These are phyloP conservation scores for Tachypleus tridentatus DNA, from an alignment of 1,140 invertebrate genomes.

Conservation along the genomic window DNA sequence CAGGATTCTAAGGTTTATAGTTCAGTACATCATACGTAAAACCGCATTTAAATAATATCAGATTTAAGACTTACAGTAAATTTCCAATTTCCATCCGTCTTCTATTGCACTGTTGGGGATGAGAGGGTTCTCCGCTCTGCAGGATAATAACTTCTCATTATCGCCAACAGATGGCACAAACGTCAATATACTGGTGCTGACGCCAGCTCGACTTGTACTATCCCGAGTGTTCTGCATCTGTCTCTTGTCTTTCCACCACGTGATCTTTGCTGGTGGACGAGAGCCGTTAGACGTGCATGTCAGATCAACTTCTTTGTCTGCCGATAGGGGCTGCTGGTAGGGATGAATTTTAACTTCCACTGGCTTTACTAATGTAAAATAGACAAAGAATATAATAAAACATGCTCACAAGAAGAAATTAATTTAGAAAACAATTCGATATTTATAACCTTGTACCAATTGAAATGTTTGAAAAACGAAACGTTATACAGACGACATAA, in stretches of 20 bases:
- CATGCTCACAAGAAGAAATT: no score
- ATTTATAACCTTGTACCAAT: no score
- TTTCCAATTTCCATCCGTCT: conserved; percentile 71
- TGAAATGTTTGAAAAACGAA: no score
- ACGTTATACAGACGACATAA: no score
- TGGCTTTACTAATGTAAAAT: conserved; percentile 55
- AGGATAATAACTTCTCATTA: conserved; percentile 65
- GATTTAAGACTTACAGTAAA: conserved; percentile 58
- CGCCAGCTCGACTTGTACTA: conserved; percentile 35
- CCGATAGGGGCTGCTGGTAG: conserved; percentile 64
- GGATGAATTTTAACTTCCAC: conserved; percentile 63
- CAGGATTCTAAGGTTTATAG: no score
- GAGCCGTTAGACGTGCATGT: conserved; percentile 73
- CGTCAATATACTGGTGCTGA: conserved; percentile 66
- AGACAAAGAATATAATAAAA: conserved; percentile 3
- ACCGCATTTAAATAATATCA: no score
- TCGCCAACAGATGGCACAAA: conserved; percentile 61
- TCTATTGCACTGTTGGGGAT: conserved; percentile 60
- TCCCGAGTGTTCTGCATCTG: conserved; percentile 33
- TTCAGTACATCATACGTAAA: no score
- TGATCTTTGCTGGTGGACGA: conserved; percentile 64
- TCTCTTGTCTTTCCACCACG: conserved; percentile 61
- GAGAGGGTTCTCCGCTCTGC: conserved; percentile 56
- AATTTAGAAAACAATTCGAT: no score
- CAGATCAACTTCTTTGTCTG: conserved; percentile 63